These are phyloP conservation scores for Cynopterus brachyotis DNA, from an alignment of 2,113 vertebrate species.

Conservation along the genomic window DNA sequence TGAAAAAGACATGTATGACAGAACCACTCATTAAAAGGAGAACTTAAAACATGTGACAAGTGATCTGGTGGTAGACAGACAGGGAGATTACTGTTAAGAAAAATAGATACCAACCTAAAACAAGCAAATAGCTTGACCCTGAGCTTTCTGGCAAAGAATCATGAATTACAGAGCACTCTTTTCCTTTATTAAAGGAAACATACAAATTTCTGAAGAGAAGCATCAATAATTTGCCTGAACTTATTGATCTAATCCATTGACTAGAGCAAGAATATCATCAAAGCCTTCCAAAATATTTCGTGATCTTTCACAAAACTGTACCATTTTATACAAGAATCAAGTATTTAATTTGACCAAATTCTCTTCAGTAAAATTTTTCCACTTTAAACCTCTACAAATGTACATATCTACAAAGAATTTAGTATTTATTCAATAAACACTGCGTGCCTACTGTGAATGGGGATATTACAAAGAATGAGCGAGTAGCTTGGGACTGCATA, in stretches of 20 bases:
- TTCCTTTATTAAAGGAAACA: not conserved
- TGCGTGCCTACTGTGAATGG: not conserved
- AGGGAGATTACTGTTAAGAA: not conserved
- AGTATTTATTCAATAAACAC: not conserved
- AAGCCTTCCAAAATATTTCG: not conserved
- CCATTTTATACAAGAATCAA: not conserved
- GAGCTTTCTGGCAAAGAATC: not conserved
- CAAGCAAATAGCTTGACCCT: not conserved
- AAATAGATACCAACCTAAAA: not conserved
- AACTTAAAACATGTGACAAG: not conserved
- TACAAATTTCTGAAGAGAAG: not conserved
- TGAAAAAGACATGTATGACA: not conserved
- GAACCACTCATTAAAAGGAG: not conserved
- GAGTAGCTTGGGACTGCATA: not conserved
- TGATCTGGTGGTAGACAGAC: not conserved
- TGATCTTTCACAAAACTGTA: not conserved
- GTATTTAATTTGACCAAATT: not conserved
- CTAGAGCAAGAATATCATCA: slow-evolving; percentile 2
- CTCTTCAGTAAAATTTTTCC: not conserved
- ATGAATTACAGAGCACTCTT: not conserved
- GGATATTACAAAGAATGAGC: not conserved
- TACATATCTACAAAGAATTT: not conserved
- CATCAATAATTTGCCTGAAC: not conserved
- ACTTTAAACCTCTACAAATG: not conserved
- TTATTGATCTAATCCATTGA: not conserved